phyloP scores from a whole-genome alignment of 1,140 invertebrate genomes.

The Bombus huntii region DNA sequence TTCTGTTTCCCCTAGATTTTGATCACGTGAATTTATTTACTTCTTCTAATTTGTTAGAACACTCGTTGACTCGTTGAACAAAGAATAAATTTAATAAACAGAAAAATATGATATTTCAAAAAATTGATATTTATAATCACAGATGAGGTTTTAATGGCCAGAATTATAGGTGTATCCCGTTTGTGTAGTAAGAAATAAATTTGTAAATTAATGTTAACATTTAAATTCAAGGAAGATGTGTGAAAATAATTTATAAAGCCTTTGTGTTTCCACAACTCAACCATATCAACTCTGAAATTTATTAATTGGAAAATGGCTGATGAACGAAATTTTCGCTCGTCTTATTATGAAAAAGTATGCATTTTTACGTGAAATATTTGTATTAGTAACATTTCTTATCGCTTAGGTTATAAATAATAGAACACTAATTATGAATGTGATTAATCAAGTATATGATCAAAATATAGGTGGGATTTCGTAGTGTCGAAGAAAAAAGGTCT shows the following conservation, averaged over 20 bases:
- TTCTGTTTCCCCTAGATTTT: not conserved
- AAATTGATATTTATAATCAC: not conserved
- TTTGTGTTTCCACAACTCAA: not conserved
- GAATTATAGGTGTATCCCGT: not conserved
- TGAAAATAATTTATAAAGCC: not conserved
- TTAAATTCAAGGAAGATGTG: not conserved
- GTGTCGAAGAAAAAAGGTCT: slow-evolving; percentile 96
- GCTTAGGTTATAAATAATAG: not conserved
- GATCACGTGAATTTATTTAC: not conserved
- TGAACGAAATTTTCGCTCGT: slow-evolving; percentile 94
- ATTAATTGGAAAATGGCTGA: slow-evolving; percentile 81
- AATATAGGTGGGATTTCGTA: slow-evolving; percentile 90
- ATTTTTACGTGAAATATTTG: slow-evolving; percentile 55
- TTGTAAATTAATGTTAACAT: not conserved
- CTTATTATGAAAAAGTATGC: slow-evolving; percentile 92
- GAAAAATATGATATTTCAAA: not conserved
- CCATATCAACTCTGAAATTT: not conserved
- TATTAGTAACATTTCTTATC: not conserved
- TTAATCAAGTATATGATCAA: not conserved
- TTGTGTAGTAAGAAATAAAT: not conserved
- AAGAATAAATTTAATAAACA: not conserved
- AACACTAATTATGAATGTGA: not conserved
- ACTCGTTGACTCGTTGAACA: not conserved
- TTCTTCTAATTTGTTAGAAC: not conserved
- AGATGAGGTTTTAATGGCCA: not conserved